Conservation (phyloP, 2,113 vertebrate genomes). For the Gymnogyps californianus region DNA sequence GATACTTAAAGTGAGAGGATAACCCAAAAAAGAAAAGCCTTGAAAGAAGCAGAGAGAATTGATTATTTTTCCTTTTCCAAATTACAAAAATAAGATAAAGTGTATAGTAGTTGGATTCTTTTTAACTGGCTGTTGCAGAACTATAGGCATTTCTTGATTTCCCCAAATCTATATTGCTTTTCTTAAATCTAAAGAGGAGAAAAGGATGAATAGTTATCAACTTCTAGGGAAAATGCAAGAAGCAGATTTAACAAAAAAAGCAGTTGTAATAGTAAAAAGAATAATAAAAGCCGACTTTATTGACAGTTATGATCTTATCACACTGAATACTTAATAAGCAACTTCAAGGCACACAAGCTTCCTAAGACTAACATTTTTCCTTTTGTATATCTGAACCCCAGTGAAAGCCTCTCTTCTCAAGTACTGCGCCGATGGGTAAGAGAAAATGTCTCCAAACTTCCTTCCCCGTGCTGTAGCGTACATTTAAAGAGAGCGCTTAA, state of each 20-base stretch:
- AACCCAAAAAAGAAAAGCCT: neutral
- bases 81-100: neutral
- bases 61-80: neutral
- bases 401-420: neutral
- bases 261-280: neutral
- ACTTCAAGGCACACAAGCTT: neutral
- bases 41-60: neutral
- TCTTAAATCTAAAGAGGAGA: neutral
- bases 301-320: neutral
- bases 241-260: neutral
- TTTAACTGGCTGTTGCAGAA: neutral
- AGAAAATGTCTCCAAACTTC: neutral
- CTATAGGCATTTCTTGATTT: neutral
- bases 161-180: neutral
- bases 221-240: neutral
- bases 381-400: neutral
- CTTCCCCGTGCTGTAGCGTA: rapidly evolving
- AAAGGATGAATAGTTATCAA: neutral
- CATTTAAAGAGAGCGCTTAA: neutral
- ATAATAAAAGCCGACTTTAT: neutral
- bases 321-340: neutral
- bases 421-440: neutral
- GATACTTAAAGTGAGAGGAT: neutral
- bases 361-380: neutral
- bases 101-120: neutral